phyloP scores from a whole-genome alignment of 2,888 invertebrate genomes.

The Agonopterix subpropinquella region DNA sequence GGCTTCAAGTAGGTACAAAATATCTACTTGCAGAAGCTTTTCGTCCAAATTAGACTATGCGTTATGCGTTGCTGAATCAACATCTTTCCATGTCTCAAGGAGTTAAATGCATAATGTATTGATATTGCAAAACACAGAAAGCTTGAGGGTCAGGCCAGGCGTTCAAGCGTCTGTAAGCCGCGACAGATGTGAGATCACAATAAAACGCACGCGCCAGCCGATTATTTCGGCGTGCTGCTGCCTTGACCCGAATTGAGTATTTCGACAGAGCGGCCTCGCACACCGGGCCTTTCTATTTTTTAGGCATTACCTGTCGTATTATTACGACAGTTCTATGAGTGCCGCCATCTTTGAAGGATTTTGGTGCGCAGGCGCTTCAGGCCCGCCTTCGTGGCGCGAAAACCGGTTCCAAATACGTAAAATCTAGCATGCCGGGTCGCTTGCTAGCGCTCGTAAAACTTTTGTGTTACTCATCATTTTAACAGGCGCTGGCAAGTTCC shows the following conservation, averaged over 20 bases:
- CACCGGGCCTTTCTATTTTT: slow-evolving; percentile 76
- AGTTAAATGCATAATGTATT: no score
- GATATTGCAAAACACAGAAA: not conserved
- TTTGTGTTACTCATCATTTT: not conserved
- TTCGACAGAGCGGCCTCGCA: slow-evolving; percentile 74
- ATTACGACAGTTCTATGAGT: slow-evolving; percentile 67
- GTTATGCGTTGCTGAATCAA: no score
- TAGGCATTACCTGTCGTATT: slow-evolving; percentile 75
- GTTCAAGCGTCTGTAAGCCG: slow-evolving; percentile 15
- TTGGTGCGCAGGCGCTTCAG: slow-evolving; percentile 46
- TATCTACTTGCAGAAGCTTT: no score
- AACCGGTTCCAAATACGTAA: slow-evolving; percentile 37
- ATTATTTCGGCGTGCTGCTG: slow-evolving; percentile 74
- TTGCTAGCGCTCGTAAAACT: not conserved
- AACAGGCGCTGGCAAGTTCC: not conserved
- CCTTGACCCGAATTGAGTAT: slow-evolving; percentile 74
- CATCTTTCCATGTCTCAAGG: no score
- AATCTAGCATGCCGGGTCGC: slow-evolving; percentile 23
- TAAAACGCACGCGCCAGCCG: slow-evolving; percentile 70
- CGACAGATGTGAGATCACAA: slow-evolving; percentile 74
- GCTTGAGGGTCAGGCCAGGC: not conserved
- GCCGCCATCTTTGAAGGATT: slow-evolving; percentile 64
- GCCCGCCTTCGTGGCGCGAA: slow-evolving; percentile 27
- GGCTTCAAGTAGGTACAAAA: no score
- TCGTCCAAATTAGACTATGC: no score